Percentiles rank a stretch among this genome's conserved stretches.
Conservation (phyloP, 2,797 vertebrate genomes). For the Artibeus lituratus region DNA sequence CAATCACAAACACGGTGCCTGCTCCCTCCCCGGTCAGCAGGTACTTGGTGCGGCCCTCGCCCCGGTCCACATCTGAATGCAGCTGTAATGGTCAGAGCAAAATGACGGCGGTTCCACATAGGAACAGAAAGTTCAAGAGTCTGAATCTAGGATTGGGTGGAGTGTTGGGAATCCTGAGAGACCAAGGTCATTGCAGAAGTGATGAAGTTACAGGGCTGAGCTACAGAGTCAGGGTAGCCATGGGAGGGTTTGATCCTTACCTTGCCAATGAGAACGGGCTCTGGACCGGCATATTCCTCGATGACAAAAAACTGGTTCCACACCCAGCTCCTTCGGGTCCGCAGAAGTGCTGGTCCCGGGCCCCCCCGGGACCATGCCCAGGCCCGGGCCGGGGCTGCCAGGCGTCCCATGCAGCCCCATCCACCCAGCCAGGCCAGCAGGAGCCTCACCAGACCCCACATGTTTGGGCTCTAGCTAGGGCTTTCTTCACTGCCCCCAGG, state of each 20-base stretch:
- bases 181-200: constrained; percentile 57
- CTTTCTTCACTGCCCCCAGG: constrained; percentile 40
- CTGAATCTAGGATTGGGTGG: neutral
- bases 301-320: constrained; percentile 98
- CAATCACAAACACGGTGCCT: constrained; percentile 93
- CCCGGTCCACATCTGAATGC: constrained; percentile 92
- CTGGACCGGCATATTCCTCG: constrained; percentile 93
- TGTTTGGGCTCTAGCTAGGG: constrained; percentile 61
- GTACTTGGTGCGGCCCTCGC: constrained; percentile 92
- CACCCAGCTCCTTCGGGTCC: constrained; percentile 94
- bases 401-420: constrained; percentile 81
- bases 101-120: neutral
- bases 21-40: constrained; percentile 92
- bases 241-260: constrained; percentile 80
- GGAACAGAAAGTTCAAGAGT: neutral
- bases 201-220: neutral
- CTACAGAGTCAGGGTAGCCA: neutral
- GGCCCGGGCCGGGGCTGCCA: constrained; percentile 74
- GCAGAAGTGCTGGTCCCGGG: constrained; percentile 81
- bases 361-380: constrained; percentile 71
- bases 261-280: constrained; percentile 94
- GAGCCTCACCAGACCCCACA: constrained; percentile 77
- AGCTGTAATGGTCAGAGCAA: constrained; percentile 69
- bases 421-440: constrained; percentile 78
- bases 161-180: neutral